These are phyloP conservation scores for Hydrozoanthus gracilis DNA, from an alignment of 92 coral and sea anemone genomes.

Conservation along the genomic window DNA sequence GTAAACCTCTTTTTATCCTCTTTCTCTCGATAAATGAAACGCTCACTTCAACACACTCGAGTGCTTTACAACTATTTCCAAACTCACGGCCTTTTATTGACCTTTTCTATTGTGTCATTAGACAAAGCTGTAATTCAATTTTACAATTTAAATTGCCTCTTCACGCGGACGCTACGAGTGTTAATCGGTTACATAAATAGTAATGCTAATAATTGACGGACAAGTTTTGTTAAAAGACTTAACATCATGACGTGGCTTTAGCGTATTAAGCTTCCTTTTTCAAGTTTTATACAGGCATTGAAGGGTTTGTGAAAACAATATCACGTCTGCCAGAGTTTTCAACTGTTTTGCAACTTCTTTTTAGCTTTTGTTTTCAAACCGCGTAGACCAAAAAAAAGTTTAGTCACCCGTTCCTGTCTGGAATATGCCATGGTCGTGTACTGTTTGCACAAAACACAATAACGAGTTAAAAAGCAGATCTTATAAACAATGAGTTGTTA, in stretches of 20 bases:
- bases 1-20: conserved; percentile 14
- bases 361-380: neutral
- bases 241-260: neutral
- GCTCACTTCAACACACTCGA: conserved; percentile 38
- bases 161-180: conserved; percentile 29
- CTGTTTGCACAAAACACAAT: conserved; percentile 23
- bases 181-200: conserved; percentile 30
- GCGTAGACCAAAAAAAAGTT: neutral
- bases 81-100: conserved; percentile 35
- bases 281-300: conserved; percentile 1
- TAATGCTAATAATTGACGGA: neutral
- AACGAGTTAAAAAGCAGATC: conserved; percentile 9
- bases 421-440: neutral
- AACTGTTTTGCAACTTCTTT: neutral
- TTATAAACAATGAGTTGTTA: conserved; percentile 24
- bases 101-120: conserved; percentile 7
- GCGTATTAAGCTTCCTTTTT: conserved; percentile 1
- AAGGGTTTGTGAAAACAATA: conserved; percentile 6
- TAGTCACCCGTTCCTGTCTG: neutral
- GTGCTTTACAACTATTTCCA: conserved; percentile 41
- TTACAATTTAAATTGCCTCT: conserved; percentile 13
- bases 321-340: neutral
- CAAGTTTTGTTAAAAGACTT: neutral
- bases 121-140: conserved; percentile 41
- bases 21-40: conserved; percentile 20